Base-by-base conservation (phyloP, 1,140 invertebrate species). In the Sycobia sp. region DNA sequence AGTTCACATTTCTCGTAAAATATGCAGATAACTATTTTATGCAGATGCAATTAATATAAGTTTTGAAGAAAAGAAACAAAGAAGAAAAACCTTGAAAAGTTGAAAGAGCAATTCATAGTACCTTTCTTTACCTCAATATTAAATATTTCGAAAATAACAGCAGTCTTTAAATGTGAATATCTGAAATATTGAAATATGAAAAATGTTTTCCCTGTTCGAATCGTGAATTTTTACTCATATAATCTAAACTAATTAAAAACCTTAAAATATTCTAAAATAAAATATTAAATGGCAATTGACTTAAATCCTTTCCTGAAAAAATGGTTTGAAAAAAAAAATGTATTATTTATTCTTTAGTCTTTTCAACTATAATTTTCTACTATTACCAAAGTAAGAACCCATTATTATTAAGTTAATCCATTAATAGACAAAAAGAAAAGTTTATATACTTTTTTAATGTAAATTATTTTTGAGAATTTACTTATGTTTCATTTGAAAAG, bases 81-180 rank as follows among this genome's bases (percentile, higher is more conserved):
- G 18, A 46, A 53, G 27, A 36, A 51, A 54, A 49, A 49, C 47
- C 47, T 60, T 60, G 47, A 39, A 44, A 9, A 27, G 18, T 56
- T 57, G 62, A 65, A 65, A 65, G 49, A 58, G 62, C 62, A 65
- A 59, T 53, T 58, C 18, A 57, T 65, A 18, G 47, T 59, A 65
- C 55, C 49, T 65, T 65, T n/a, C 47, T 53, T 57, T 16, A 57
- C 47, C 25, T 64, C n/a, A 57, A 39, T 57, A 23, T 50, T 50
- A 50, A 50, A 14, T 50, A 20, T 29, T 29, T 50, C 3, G 29
- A 32, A 16, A n/a, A n/a, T n/a, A n/a, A n/a, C n/a, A n/a, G n/a
- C n/a, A n/a, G n/a, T n/a, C n/a, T n/a, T n/a, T n/a, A n/a, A n/a
- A n/a, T n/a, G n/a, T n/a, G n/a, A n/a, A n/a, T n/a, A n/a, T n/a